Evolutionary conservation across 2,888 invertebrate genomes (phyloP).

Genomic region (Orthosia gracilis): DNA sequence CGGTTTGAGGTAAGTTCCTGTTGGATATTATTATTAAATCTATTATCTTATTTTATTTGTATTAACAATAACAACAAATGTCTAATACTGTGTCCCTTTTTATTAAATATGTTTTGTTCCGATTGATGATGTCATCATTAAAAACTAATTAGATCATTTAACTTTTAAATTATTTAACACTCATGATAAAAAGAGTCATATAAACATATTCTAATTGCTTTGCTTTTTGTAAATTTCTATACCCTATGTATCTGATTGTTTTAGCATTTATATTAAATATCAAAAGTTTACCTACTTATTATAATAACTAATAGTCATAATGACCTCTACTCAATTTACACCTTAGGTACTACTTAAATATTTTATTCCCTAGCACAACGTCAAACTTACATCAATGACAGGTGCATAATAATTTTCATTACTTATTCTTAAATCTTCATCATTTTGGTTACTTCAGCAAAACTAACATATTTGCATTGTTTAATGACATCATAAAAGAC

Average conservation of each 20-base stretch:
- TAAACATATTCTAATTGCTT: neutral
- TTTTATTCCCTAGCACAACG: neutral
- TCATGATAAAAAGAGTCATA: no score
- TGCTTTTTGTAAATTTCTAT: neutral
- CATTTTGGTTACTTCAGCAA: neutral
- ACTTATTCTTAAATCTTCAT: neutral
- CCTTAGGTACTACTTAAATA: conserved; percentile 1
- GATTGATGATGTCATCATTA: neutral
- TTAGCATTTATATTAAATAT: neutral
- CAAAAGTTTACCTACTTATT: neutral
- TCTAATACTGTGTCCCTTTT: neutral
- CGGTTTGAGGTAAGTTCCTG: conserved; percentile 78
- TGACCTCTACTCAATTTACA: neutral
- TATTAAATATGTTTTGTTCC: neutral
- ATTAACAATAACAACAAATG: neutral
- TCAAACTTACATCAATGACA: neutral
- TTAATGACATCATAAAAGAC: neutral
- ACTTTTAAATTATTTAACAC: neutral
- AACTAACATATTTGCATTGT: neutral
- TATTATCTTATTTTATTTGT: neutral
- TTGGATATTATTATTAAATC: neutral
- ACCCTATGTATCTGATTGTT: neutral
- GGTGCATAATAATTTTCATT: neutral
- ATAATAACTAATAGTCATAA: neutral
- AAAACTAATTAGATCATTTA: neutral